Base-by-base conservation (phyloP, 1,140 invertebrate species). In the Drosophila lowei region DNA sequence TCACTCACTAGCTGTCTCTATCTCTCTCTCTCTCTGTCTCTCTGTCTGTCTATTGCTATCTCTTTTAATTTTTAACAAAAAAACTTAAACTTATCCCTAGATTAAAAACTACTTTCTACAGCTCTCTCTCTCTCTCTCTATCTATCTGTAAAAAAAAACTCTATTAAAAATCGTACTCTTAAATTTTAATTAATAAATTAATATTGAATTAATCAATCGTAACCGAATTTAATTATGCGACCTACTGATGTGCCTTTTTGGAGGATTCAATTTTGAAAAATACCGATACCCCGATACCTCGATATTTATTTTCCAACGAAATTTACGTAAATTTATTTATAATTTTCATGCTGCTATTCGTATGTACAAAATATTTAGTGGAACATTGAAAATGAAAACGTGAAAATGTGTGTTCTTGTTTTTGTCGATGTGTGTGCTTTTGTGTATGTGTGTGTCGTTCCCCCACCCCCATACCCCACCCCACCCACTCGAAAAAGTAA, bases 71-170 rank as follows among this genome's bases (percentile, higher is more conserved):
- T 38, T 13, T 4, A 38, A 38, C 8, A 18, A 49, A 49, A 28
- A 28, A 9, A 66, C 23, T 48, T 68, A 68, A 46, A 21, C 50
- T 8, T 57, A 48, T 38, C 11, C 6, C 21, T 68, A 68, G 65
- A 57, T 57, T 49, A 34, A 23, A 38, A 38, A 13, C 5, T 38
- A 38, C 25, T 68, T 48, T 18, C 52, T 42, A 15, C 5, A 16
- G 30, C 49, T 61, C 43, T 49, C n/a, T 43, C 47, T 67, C 23
- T 54, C 62, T 38, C 41, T 67, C 23, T 54, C 62, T 38, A 30
- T 21, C 55, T 47, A 9, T 57, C 56, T 73, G 57, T 78, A 72
- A 46, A 52, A 77, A 72, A 38, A 38, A 38, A 11, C 9, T 11
- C 30, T 52, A 21, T 61, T 58, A 43, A 18, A 54, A 76, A 50